Conservation (phyloP, 2,797 vertebrate genomes). For the Mormyrops attenuatus region DNA sequence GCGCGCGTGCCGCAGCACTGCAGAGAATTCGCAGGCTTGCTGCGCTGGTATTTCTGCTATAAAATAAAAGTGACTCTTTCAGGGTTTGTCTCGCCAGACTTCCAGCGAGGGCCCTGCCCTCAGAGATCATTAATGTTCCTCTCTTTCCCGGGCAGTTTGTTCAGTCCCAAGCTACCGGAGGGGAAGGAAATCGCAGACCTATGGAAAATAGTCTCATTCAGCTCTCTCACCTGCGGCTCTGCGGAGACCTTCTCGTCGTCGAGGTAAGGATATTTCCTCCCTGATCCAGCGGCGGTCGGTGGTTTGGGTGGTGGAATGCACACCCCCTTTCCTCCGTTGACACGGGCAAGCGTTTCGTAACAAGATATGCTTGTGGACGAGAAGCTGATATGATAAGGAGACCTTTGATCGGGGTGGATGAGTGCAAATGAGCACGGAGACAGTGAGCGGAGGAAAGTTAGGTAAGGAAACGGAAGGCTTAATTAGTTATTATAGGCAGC, state of each 20-base stretch:
- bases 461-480: background rate
- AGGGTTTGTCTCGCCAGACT: constrained; percentile 17
- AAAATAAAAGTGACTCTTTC: constrained; percentile 22
- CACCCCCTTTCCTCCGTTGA: constrained; percentile 13
- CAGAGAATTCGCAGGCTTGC: background rate
- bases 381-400: constrained; percentile 44
- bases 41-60: background rate
- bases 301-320: constrained; percentile 36
- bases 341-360: constrained; percentile 42
- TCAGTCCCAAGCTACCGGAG: background rate
- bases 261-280: constrained; percentile 6
- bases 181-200: background rate
- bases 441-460: background rate
- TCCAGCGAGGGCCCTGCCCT: constrained; percentile 22
- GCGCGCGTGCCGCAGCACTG: background rate
- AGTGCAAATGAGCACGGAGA: background rate
- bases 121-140: constrained; percentile 24
- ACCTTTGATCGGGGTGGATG: constrained; percentile 33
- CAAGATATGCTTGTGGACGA: constrained; percentile 31
- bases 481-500: background rate
- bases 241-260: background rate
- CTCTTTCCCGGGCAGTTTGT: background rate
- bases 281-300: background rate
- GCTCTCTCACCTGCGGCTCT: background rate
- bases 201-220: background rate